Base-by-base conservation (phyloP, 2,797 vertebrate species). In the Enteromius mattozi region DNA sequence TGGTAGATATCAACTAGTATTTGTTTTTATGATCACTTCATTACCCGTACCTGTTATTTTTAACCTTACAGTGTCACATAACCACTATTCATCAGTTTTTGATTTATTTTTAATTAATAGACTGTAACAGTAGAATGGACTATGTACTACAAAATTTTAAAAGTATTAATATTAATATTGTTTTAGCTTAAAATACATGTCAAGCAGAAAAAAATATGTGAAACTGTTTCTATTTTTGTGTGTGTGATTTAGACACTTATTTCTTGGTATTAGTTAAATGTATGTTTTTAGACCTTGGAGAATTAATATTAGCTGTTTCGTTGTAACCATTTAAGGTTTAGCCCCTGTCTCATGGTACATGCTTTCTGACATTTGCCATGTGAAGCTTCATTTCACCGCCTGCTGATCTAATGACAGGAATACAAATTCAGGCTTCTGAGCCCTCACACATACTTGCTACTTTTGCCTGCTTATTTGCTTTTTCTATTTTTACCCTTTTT, bases 361-460 rank as follows among this genome's bases (percentile, higher is more conserved):
- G 19, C 69, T 72, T 47, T 61, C 80, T 74, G 19, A 63, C 37
- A 71, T 71, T 71, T 61, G 40, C 13, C 65, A 80, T 80, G 1
- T 5, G 47, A 40, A 35, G 61, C 17, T 2, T 16, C 3, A 59
- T 71, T 81, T 59, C 51, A 72, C 35, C 71, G 16, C 68, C 49
- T 45, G 47, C 24, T 78, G 56, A 37, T 27, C 12, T 27, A 27
- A 30, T 63, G 27, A 63, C 61, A 63, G 61, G 6, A 63, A 45
- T 59, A 63, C 30, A 47, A 61, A 71, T 24, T 76, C 17, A 2
- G 33, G 24, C 42, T 42, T 30, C 42, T 37, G 21, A 80, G 30
- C 54, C 21, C 5, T 66, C 12, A n/a, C 37, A 17, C 42, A 45
- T 72, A 59, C 17, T 80, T 80, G 16, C 17, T 76, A 19, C 76